Evolutionary conservation across 2,113 vertebrate species (phyloP).

Genomic region (Heptranchias perlo): DNA sequence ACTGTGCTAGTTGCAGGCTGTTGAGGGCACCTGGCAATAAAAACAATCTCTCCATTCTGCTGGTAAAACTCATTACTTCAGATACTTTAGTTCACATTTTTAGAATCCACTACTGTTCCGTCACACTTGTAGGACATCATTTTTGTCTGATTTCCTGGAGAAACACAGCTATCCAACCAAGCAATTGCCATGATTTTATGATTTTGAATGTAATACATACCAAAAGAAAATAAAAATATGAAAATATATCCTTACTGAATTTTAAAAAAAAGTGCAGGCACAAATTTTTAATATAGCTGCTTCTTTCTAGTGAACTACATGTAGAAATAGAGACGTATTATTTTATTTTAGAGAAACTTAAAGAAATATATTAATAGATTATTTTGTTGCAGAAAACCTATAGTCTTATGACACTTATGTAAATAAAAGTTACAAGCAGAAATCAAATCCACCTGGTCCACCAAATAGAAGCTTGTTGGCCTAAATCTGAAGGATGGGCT

Average conservation of each 20-base stretch:
- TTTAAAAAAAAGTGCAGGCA: conserved; percentile 48
- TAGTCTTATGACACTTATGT: conserved; percentile 45
- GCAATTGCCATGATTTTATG: conserved; percentile 38
- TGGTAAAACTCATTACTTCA: neutral
- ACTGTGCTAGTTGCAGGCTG: conserved; percentile 30
- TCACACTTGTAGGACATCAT: conserved; percentile 21
- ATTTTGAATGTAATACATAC: conserved; percentile 15
- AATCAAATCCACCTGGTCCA: conserved; percentile 27
- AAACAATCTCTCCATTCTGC: conserved; percentile 27
- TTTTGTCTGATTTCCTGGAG: conserved; percentile 38
- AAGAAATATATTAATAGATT: conserved; percentile 45
- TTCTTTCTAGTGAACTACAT: conserved; percentile 49
- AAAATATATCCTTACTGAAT: conserved; percentile 40
- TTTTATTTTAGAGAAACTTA: conserved; percentile 51
- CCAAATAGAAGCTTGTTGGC: conserved; percentile 23
- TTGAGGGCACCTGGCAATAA: conserved; percentile 33
- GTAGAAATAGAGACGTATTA: conserved; percentile 49
- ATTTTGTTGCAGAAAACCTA: conserved; percentile 48
- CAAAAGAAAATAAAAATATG: conserved; percentile 39
- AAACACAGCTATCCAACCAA: conserved; percentile 34
- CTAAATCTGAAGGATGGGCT: neutral
- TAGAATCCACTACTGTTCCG: conserved; percentile 21
- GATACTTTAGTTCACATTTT: conserved; percentile 43
- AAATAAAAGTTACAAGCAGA: conserved; percentile 41
- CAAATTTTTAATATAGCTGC: conserved; percentile 44